A percentile compares a stretch with the other conserved stretches of the same genome.
Evolutionary conservation across 2,797 vertebrate species (phyloP).

Genomic region (Protosalanx chinensis): DNA sequence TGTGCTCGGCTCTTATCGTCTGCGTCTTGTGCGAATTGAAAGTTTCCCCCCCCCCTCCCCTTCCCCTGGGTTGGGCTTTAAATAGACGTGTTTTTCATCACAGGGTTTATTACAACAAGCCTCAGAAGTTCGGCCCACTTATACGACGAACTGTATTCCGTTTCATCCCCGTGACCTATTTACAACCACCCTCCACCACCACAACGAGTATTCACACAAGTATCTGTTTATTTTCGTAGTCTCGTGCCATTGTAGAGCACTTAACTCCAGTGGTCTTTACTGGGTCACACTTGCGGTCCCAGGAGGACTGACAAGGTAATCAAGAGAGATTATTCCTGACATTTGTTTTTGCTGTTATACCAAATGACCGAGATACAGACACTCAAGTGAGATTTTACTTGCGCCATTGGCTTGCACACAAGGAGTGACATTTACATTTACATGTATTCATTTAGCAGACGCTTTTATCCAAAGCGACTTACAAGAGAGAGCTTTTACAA

Average conservation of each 20-base stretch:
- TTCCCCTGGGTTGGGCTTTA: slow-evolving; percentile 24
- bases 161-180: slow-evolving; percentile 37
- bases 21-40: neutral
- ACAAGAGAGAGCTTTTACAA: too few relatives aligned
- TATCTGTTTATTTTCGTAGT: slow-evolving; percentile 53
- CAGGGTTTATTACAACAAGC: slow-evolving; percentile 22
- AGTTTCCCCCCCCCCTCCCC: slow-evolving; percentile 2
- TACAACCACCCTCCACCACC: slow-evolving; percentile 40
- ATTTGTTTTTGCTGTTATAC: too few relatives aligned
- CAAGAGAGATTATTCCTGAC: too few relatives aligned
- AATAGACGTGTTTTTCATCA: slow-evolving; percentile 34
- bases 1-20: neutral
- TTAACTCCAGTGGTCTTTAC: too few relatives aligned
- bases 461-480: too few relatives aligned
- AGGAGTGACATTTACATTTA: too few relatives aligned
- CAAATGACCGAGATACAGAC: too few relatives aligned
- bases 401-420: too few relatives aligned
- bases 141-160: slow-evolving; percentile 9
- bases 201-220: slow-evolving; percentile 55
- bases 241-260: slow-evolving; percentile 30
- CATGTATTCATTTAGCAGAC: too few relatives aligned
- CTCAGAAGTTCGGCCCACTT: slow-evolving; percentile 18
- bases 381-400: too few relatives aligned
- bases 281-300: neutral
- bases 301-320: too few relatives aligned